These are phyloP conservation scores for Semicossyphus pulcher DNA, from an alignment of 2,113 vertebrate genomes.

Conservation along the genomic window DNA sequence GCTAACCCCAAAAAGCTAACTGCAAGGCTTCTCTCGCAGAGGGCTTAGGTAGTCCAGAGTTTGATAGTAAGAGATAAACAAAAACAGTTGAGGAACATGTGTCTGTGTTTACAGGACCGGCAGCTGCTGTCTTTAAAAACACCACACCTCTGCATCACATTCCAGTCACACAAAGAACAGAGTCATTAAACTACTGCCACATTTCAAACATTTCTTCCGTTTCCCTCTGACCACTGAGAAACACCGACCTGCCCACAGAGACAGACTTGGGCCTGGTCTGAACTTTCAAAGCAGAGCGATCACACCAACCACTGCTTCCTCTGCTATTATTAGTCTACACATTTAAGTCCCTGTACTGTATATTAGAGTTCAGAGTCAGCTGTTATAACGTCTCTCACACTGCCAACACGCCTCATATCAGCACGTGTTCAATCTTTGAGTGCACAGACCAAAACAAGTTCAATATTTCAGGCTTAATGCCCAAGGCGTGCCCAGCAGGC, in stretches of 20 bases:
- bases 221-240: neutral
- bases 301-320: neutral
- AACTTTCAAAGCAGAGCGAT: neutral
- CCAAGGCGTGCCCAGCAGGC: neutral
- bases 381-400: neutral
- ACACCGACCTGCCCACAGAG: neutral
- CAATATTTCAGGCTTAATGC: neutral
- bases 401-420: neutral
- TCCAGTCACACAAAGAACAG: neutral
- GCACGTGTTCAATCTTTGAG: conserved; percentile 10
- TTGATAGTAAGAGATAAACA: neutral
- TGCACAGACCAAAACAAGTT: conserved; percentile 4
- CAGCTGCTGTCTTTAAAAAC: neutral
- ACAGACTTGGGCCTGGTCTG: neutral
- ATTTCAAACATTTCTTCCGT: neutral
- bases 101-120: neutral
- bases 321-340: neutral
- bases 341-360: neutral
- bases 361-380: neutral
- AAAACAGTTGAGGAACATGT: neutral
- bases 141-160: conserved; percentile 2
- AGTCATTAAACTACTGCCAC: neutral
- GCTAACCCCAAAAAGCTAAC: neutral
- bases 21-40: neutral
- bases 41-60: neutral